Evolutionary conservation across 2,888 invertebrate genomes (phyloP).

Genomic region (Eupeodes luniger): DNA sequence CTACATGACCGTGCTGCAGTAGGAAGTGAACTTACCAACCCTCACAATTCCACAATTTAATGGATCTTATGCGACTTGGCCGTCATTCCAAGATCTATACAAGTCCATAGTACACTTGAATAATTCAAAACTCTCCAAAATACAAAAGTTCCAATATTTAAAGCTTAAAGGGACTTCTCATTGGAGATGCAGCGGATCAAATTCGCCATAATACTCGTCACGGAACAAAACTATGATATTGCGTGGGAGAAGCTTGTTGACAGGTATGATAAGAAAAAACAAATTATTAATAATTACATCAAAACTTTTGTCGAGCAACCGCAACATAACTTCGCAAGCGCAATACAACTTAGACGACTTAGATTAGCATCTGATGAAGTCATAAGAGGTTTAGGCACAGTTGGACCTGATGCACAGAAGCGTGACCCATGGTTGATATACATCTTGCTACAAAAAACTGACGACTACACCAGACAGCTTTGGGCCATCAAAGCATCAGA

Average conservation of each 20-base stretch:
- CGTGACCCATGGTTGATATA: constrained; percentile 38
- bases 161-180: constrained; percentile 10
- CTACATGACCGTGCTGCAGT: neutral
- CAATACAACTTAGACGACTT: constrained; percentile 11
- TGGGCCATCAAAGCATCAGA: constrained; percentile 16
- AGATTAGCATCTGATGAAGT: constrained; percentile 24
- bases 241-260: constrained; percentile 26
- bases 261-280: constrained; percentile 32
- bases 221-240: constrained; percentile 26
- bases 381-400: constrained; percentile 5
- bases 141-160: constrained; percentile 14
- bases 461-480: constrained; percentile 15
- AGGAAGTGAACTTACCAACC: neutral
- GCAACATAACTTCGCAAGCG: constrained; percentile 6
- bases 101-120: constrained; percentile 19
- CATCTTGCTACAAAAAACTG: constrained; percentile 29
- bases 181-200: constrained; percentile 5
- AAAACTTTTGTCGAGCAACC: constrained; percentile 27
- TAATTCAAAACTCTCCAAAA: neutral
- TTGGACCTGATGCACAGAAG: constrained; percentile 23
- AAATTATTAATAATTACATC: constrained; percentile 26
- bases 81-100: too few relatives aligned
- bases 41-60: constrained; percentile 16
- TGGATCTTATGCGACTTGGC: constrained; percentile 8
- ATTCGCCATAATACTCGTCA: constrained; percentile 8